Base-by-base conservation (phyloP, 2,888 invertebrate species). In the Agrochola macilenta region DNA sequence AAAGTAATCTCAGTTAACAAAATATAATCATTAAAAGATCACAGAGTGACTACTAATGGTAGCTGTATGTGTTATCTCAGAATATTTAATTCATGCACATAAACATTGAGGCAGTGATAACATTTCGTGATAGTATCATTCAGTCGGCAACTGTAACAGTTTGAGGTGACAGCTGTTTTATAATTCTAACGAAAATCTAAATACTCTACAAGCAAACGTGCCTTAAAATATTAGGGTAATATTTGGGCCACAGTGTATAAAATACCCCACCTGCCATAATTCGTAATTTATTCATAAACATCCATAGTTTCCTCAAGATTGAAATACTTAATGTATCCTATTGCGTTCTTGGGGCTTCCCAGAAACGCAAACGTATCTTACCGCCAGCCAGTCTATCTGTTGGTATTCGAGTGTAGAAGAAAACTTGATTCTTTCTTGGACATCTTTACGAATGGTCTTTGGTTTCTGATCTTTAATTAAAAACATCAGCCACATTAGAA, bases 21-120 rank as follows among this genome's bases (percentile, higher is more conserved):
- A 73, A 57, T 30, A 52, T 35, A 54, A 60, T 30, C 58, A n/a
- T 78, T 64, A 63, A 64, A 54, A 75, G n/a, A 79, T 79, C 17
- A 79, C 70, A 5, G 26, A 30, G 5, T 26, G 43, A 52, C 54
- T 71, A 35, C 49, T 71, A 14, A 43, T 57, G 63, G 49, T 60
- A 64, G n/a, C 30, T 35, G 17, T 52, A 14, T 35, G 35, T 58
- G 30, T 79, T 79, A 83, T 83, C 83, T 63, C 4, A 43, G 20
- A 63, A 46, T 65, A 60, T 82, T 83, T 60, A 30, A 69, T 76
- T 73, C 39, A 12, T 74, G 58, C 58, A 73, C 72, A 80, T 82
- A 82, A 79, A 70, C 30, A 73, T 61, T 72, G 61, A 76, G 35
- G 65, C 82, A 83, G 26, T 57, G 76, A 76, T 83, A 70, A 76